These are phyloP conservation scores for Gopherus flavomarginatus DNA, from an alignment of 2,113 vertebrate species.

Conservation along the genomic window DNA sequence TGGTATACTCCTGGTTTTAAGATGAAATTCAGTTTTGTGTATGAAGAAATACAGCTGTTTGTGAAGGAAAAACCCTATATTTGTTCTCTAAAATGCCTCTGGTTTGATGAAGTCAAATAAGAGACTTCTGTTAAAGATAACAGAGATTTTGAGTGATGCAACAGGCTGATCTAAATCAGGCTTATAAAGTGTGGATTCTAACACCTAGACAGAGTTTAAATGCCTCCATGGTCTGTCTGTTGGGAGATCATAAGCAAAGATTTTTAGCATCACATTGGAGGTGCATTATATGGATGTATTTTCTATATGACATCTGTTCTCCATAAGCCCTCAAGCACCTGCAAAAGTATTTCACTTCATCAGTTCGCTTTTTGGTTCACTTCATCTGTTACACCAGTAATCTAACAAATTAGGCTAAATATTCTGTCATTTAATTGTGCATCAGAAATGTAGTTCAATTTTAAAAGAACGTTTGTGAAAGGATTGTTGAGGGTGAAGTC, in stretches of 20 bases:
- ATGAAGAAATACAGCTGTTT: neutral
- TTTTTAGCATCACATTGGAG: neutral
- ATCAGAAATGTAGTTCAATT: neutral
- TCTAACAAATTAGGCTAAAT: neutral
- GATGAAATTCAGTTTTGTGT: neutral
- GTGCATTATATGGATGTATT: fast-evolving
- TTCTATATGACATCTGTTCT: neutral
- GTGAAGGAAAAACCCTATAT: neutral
- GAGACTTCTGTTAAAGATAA: neutral
- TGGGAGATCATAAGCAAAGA: neutral
- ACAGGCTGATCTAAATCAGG: neutral
- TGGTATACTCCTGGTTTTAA: neutral
- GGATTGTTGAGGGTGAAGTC: neutral
- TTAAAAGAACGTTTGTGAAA: neutral
- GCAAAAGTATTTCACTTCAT: neutral
- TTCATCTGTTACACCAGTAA: neutral
- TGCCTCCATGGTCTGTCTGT: neutral
- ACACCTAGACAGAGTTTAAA: neutral
- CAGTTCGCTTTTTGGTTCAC: neutral
- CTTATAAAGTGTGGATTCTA: constrained; percentile 13
- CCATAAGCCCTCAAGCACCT: neutral
- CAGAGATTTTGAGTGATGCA: neutral
- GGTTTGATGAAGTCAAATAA: neutral
- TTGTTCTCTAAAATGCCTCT: neutral
- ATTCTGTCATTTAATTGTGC: neutral